Conservation (phyloP, 2,888 invertebrate genomes). For the Eilema sororculum region DNA sequence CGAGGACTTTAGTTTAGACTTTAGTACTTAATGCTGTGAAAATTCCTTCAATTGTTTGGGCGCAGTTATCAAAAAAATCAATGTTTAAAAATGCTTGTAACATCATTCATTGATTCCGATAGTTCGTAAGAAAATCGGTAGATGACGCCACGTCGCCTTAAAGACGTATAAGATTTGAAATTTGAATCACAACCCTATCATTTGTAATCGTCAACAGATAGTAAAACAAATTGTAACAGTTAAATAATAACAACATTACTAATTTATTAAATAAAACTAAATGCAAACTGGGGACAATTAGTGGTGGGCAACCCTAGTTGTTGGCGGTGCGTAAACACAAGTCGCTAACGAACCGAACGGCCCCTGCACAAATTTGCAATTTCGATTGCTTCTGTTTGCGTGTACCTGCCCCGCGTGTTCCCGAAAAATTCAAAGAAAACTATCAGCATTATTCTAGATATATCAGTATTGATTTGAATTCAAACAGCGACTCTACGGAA, state of each 20-base stretch:
- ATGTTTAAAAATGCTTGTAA: too few relatives aligned
- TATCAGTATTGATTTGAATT: not conserved
- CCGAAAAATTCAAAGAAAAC: slow-evolving; percentile 37
- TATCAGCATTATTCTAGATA: slow-evolving; percentile 8
- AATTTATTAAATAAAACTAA: slow-evolving; percentile 63
- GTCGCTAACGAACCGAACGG: slow-evolving; percentile 85
- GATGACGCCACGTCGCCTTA: too few relatives aligned
- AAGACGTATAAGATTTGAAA: too few relatives aligned
- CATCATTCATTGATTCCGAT: too few relatives aligned
- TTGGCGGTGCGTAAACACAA: slow-evolving; percentile 83
- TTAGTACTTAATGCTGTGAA: too few relatives aligned
- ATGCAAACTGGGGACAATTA: slow-evolving; percentile 78
- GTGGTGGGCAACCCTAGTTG: slow-evolving; percentile 80
- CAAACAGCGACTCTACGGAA: not conserved
- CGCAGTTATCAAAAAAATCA: too few relatives aligned
- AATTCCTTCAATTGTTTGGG: too few relatives aligned
- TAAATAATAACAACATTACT: slow-evolving; percentile 33
- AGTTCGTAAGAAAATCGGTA: too few relatives aligned
- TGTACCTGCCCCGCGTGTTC: slow-evolving; percentile 59
- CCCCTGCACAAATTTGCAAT: slow-evolving; percentile 87
- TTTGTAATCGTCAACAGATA: not conserved
- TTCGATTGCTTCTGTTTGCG: slow-evolving; percentile 82
- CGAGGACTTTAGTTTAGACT: too few relatives aligned
- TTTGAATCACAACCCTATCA: not conserved
- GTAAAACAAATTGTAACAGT: slow-evolving; percentile 8